phyloP scores from a whole-genome alignment of 2,113 vertebrate genomes.

The cat (Felis catus) region F.catus_Fca126_mat1.0 CM031417.1:139811001-139811500 shows the following conservation, averaged over 20 bases:
- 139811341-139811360: not conserved
- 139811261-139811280: rapidly evolving
- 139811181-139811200: constrained; percentile 74
- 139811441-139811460: not conserved
- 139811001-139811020: constrained; percentile 70
- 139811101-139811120: constrained; percentile 77
- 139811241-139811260: rapidly evolving
- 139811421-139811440: not conserved
- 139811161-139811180: constrained; percentile 18
- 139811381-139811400: not conserved
- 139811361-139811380: not conserved
- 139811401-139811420: not conserved
- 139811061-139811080: constrained; percentile 65
- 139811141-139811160: constrained; percentile 56
- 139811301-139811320: not conserved
- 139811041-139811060: constrained; percentile 80
- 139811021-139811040: constrained; percentile 60
- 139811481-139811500: not conserved
- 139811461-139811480: rapidly evolving
- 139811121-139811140: constrained; percentile 61
- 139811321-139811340: not conserved
- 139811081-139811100: constrained; percentile 73
- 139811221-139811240: rapidly evolving
- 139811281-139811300: not conserved
- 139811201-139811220: not conserved